Base-by-base conservation (phyloP, 2,797 vertebrate species). In the Cynopterus sphinx region DNA sequence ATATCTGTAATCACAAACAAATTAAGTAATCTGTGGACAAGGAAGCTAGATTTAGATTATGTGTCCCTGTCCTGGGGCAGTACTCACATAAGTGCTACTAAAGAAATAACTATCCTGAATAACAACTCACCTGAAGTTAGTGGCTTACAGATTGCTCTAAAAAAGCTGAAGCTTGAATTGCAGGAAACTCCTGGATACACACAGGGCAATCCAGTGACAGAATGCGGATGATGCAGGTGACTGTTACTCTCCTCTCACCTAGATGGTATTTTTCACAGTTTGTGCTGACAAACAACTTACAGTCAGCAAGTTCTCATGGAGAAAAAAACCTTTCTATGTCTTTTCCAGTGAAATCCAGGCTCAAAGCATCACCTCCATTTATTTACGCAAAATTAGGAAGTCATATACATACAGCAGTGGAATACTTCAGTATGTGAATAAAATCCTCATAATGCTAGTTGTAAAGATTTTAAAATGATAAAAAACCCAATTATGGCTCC, bases 261-360 rank as follows among this genome's bases (percentile, higher is more conserved):
- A 21, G 3, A 31, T 0, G 0, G 77, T 63, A 79, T 55, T 94
- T 91, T n/a, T 94, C 39, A 71, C 6, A 87, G 17, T 79, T 77
- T 79, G 13, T 92, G 17, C 82, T 73, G 36, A 92, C 33, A 81
- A 90, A 92, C 33, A 9, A 53, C 13, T 94, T 86, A 9, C 5
- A 70, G 7, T 57, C 28, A 83, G 70, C 28, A 87, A 89, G n/a
- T 87, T 95, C n/a, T 87, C 77, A 78, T 88, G 70, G 81, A 94
- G 73, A 63, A 74, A 85, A 10, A 1, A 41, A 89, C 9, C n/a
- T 81, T 16, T 57, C 3, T 17, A 67, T 55, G 3, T 65, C 68
- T 10, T 88, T 84, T 51, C 65, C 4, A 24, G 21, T 59, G 43
- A 73, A 93, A 57, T 28, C 55, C 0, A 57, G 36, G 21, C 12